Conservation (phyloP, 1,140 invertebrate genomes). For the Nasonia giraulti region DNA sequence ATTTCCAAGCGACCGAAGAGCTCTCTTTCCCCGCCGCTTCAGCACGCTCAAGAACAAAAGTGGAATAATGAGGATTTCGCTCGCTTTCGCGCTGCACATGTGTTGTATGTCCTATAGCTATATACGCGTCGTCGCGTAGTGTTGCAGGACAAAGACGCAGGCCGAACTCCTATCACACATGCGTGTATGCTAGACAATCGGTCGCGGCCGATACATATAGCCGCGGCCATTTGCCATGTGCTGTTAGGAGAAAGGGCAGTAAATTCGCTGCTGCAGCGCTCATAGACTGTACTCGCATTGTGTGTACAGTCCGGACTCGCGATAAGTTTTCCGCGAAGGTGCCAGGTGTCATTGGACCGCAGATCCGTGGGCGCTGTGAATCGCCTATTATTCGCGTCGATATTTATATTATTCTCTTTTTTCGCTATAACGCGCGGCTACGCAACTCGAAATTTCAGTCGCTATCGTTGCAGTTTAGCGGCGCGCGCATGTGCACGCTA, state of each 20-base stretch:
- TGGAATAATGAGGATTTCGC: constrained; percentile 33
- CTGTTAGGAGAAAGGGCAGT: constrained; percentile 4
- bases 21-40: background rate
- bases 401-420: background rate
- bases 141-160: background rate
- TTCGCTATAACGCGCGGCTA: too few relatives aligned
- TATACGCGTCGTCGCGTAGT: background rate
- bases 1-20: constrained; percentile 31
- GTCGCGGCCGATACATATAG: background rate
- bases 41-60: background rate
- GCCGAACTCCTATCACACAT: background rate
- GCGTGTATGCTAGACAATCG: background rate
- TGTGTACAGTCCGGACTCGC: background rate
- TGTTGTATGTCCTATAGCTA: background rate
- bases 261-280: background rate
- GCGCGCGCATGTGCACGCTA: too few relatives aligned
- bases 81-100: background rate
- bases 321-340: constrained; percentile 15
- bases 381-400: constrained; percentile 18
- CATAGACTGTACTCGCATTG: too few relatives aligned
- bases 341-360: constrained; percentile 39
- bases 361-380: constrained; percentile 34
- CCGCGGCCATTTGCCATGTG: background rate
- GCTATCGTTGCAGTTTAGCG: too few relatives aligned
- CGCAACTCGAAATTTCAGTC: background rate